Evolutionary conservation across 2,888 invertebrate genomes (phyloP).

Genomic region (Spisula subtruncata): DNA sequence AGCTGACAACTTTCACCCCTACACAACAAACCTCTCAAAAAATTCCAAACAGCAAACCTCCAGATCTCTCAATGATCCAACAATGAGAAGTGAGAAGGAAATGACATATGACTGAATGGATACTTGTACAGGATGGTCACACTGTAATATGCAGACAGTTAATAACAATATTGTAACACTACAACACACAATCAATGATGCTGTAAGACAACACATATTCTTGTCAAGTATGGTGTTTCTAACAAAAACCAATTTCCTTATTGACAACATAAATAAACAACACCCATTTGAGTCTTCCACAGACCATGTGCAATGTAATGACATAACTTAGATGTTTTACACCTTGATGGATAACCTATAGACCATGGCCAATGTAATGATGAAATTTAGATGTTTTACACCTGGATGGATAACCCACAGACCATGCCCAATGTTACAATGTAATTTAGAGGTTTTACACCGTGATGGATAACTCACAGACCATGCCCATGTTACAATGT

Average conservation of each 20-base stretch:
- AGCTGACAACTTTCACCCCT: no score
- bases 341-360: not conserved
- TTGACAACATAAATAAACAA: not conserved
- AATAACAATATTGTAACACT: not conserved
- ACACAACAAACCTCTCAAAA: no score
- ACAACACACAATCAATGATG: not conserved
- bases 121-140: not conserved
- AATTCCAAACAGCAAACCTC: no score
- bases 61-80: no score
- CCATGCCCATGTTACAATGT: not conserved
- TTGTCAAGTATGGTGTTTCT: not conserved
- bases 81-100: not conserved
- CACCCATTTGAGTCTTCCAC: not conserved
- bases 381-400: not conserved
- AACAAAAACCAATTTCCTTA: not conserved
- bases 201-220: not conserved
- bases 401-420: not conserved
- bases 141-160: not conserved
- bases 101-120: not conserved
- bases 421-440: not conserved
- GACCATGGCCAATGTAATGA: not conserved
- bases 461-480: not conserved
- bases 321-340: not conserved
- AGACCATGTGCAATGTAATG: not conserved
- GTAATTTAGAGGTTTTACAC: conserved; percentile 8